Conservation (phyloP, 2,113 vertebrate species). For the Anarhynchus alexandrinus region DNA sequence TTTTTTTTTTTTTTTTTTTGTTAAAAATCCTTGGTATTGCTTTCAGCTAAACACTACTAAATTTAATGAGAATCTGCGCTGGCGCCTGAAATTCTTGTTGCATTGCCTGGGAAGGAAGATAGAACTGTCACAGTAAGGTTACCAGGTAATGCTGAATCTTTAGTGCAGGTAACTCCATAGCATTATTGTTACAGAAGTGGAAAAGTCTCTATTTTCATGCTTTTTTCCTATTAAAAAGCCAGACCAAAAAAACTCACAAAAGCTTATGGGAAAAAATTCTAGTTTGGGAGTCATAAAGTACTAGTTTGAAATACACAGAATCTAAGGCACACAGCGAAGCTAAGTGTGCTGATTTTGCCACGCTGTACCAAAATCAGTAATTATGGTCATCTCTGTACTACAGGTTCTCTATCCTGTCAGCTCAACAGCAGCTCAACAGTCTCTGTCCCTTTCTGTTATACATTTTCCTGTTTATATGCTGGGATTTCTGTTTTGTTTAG, state of each 20-base stretch:
- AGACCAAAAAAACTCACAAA: rapidly evolving
- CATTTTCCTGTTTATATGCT: not conserved
- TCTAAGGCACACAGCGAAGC: not conserved
- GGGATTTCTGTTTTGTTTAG: not conserved
- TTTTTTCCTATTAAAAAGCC: not conserved
- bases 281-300: not conserved
- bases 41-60: not conserved
- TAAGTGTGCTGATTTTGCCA: not conserved
- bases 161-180: not conserved
- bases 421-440: not conserved
- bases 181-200: not conserved
- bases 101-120: not conserved
- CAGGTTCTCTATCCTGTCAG: not conserved
- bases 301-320: not conserved
- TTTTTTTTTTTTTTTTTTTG: not conserved
- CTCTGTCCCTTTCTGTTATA: not conserved
- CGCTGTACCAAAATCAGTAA: not conserved
- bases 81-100: not conserved
- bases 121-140: not conserved
- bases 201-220: not conserved
- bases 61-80: not conserved
- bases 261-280: not conserved
- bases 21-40: not conserved
- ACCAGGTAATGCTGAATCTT: not conserved
- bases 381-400: not conserved